Base-by-base conservation (phyloP, 2,797 vertebrate species). In the Cuniculus paca region DNA sequence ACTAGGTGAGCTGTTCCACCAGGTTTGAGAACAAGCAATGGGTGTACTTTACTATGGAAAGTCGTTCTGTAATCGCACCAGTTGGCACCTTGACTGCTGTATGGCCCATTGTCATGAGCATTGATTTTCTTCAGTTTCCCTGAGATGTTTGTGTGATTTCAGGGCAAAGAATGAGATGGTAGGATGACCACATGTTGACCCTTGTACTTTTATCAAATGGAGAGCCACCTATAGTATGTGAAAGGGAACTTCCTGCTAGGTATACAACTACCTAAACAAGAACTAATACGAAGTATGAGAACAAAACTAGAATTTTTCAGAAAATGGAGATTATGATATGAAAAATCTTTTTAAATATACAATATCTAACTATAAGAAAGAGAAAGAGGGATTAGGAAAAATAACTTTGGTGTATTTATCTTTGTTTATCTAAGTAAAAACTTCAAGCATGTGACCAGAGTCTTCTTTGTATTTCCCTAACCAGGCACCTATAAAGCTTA, bases 391-490 rank as follows among this genome's bases (percentile, higher is more conserved):
- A 1, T 52, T 93, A 20, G 28, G 20, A 54, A 88, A 92, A 85
- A 75, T 92, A 68, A 83, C 75, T 90, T 87, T 48, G 45, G 4
- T 60, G 19, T 20, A 34, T 81, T 93, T 93, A 45, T 5, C 45
- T 92, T 58, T 91, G 5, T 31, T 94, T 87, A 65, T 84, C 19
- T 77, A 96, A 72, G 1, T 82, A 89, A 78, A 82, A 94, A 36
- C 8, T 63, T 77, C 16, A 61, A 50, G 9, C 70, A 20, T 95
- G 10, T 96, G 20, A 74, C 24, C 36, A 70, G 54, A 88, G 65
- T 12, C 26, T 31, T 16, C 39, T 72, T 82, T 72, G 79, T 24
- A 56, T 28, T 48, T 91, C 54, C 22, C 77, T 78, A 11, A 39
- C 2, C 28, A 70, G 31, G 28, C 4, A 9, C 85, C 34, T 5